These are phyloP conservation scores for Sycophila texana DNA, from an alignment of 2,888 invertebrate genomes.

Conservation along the genomic window DNA sequence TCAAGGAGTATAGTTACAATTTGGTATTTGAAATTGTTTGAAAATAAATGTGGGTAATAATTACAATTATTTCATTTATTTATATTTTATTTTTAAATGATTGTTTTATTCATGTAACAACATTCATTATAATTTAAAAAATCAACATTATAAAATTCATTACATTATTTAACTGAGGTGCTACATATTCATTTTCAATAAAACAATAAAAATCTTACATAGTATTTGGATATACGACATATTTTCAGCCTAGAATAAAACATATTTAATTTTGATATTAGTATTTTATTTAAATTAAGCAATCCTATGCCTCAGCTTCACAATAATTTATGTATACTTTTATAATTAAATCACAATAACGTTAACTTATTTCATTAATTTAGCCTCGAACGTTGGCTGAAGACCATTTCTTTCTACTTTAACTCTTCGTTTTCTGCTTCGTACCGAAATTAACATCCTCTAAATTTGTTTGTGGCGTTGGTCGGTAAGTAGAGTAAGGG, in stretches of 20 bases:
- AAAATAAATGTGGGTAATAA: too few species aligned
- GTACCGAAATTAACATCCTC: conserved; percentile 65
- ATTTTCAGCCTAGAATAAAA: too few species aligned
- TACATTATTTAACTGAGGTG: too few species aligned
- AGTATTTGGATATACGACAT: too few species aligned
- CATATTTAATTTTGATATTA: background rate
- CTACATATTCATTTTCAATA: too few species aligned
- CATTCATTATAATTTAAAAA: background rate
- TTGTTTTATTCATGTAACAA: conserved; percentile 27
- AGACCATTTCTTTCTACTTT: background rate
- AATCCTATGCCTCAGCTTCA: background rate
- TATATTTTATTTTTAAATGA: too few species aligned
- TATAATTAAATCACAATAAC: conserved; percentile 39
- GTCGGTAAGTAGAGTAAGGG: conserved; percentile 65
- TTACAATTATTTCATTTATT: too few species aligned
- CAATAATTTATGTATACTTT: background rate
- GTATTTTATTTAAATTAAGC: background rate
- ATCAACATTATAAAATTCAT: too few species aligned
- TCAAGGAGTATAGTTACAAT: too few species aligned
- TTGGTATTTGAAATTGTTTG: too few species aligned
- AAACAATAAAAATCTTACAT: too few species aligned
- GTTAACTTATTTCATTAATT: conserved; percentile 15
- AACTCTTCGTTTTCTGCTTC: conserved; percentile 63
- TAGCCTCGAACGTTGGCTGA: conserved; percentile 34
- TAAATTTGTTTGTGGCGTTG: conserved; percentile 62